Base-by-base conservation (phyloP, 2,888 invertebrate genomes). In the Criorhina ranunculi region DNA sequence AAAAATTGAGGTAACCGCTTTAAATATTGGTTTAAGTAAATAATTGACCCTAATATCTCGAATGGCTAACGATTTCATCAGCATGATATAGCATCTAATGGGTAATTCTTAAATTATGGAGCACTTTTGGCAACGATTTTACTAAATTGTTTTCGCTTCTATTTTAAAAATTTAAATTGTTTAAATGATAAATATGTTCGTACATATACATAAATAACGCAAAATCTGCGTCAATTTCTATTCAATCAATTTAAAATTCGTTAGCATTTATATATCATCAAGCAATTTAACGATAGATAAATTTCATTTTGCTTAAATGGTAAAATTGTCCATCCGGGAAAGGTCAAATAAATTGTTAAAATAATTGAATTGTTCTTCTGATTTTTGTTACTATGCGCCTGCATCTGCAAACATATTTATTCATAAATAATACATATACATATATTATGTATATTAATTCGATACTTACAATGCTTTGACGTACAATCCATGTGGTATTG, bases 401-500 rank as follows among this genome's bases (percentile, higher is more conserved):
- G 7, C 44, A 17, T n/a, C n/a, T n/a, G n/a, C n/a, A n/a, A n/a
- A n/a, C n/a, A n/a, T n/a, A n/a, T n/a, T n/a, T n/a, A 24, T 24
- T 24, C n/a, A n/a, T 24, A 24, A 24, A 24, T 24, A 24, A 24
- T 24, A 4, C 24, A 24, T 24, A 24, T 24, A 24, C 24, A 24
- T 24, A 24, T 24, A 4, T 24, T 24, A 4, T 24, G 24, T 24
- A 24, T 24, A 24, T 24, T 24, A 46, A n/a, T 31, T 12, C 4
- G 19, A 90, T 92, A 93, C 97, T 97, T 96, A 95, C 90, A 98
- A 94, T 91, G 96, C 95, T 88, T 95, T 95, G 87, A 94, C 93
- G 93, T 99, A 99, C 91, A 98, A 95, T 89, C 95, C 95, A 92
- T 99, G 98, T 51, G 99, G 99, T 90, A 99, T 98, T 89, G 98